These are phyloP conservation scores for Onthophagus taurus DNA, from an alignment of 1,140 invertebrate genomes.

Conservation along the genomic window DNA sequence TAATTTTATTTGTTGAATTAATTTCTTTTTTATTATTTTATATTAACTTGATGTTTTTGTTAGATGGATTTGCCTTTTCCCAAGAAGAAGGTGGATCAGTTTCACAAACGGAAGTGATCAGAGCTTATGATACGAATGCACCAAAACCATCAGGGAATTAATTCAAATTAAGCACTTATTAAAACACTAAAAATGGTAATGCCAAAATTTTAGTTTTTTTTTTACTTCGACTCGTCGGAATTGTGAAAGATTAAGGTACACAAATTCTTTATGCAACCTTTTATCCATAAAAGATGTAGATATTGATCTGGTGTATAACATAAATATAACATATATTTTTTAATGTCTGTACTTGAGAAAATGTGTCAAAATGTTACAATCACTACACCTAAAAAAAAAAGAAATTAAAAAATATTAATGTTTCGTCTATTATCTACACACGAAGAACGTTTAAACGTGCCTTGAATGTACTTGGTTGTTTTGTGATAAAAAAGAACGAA, in stretches of 20 bases:
- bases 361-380: constrained; percentile 12
- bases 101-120: constrained; percentile 83
- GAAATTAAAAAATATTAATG: constrained; percentile 4
- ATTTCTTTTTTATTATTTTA: no score
- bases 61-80: constrained; percentile 98
- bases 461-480: constrained; percentile 12
- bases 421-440: constrained; percentile 1
- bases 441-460: constrained; percentile 6
- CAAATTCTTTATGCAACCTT: no score
- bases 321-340: constrained; percentile 9
- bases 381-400: constrained; percentile 1
- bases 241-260: no score
- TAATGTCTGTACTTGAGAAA: constrained; percentile 8
- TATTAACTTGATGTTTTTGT: no score
- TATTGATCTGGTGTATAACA: not conserved
- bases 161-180: not conserved
- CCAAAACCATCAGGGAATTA: constrained; percentile 60
- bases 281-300: not conserved
- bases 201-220: not conserved
- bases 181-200: not conserved
- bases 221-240: no score
- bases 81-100: constrained; percentile 96
- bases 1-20: no score
- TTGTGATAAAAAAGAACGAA: constrained; percentile 10
- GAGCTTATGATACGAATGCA: constrained; percentile 85